phyloP scores from a whole-genome alignment of 2,113 vertebrate genomes.

The Psittacus erithacus region DNA sequence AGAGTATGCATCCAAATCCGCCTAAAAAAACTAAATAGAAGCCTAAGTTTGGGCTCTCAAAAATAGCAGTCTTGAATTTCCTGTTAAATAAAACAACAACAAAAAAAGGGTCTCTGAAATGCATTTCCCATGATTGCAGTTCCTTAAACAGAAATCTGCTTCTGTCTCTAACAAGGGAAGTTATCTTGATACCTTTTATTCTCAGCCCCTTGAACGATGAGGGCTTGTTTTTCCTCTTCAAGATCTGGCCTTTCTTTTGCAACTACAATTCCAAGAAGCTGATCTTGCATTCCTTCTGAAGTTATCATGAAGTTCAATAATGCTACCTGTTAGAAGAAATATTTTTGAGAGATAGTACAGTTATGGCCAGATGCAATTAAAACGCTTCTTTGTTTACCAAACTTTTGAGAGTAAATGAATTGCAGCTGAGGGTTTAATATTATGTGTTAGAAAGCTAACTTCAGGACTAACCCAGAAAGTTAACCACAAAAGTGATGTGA shows the following conservation, averaged over 20 bases:
- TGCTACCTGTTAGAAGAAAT: slow-evolving; percentile 78
- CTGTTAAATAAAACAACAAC: background rate
- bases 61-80: background rate
- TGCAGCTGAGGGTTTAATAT: background rate
- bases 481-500: background rate
- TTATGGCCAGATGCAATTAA: background rate
- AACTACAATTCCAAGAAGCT: slow-evolving; percentile 90
- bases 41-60: background rate
- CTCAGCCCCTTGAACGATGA: slow-evolving; percentile 89
- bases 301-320: slow-evolving; percentile 94
- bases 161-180: background rate
- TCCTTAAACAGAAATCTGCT: background rate
- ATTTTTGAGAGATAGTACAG: background rate
- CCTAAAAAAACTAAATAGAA: background rate
- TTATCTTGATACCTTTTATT: slow-evolving; percentile 85
- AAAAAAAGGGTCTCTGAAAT: background rate
- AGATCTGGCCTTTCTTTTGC: slow-evolving; percentile 89
- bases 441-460: background rate
- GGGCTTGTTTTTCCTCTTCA: slow-evolving; percentile 89
- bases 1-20: background rate
- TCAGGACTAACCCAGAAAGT: background rate
- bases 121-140: background rate
- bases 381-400: background rate
- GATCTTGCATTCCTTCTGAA: slow-evolving; percentile 89
- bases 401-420: background rate